Evolutionary conservation across 2,888 invertebrate genomes (phyloP).

Genomic region (Fragum whitleyi): DNA sequence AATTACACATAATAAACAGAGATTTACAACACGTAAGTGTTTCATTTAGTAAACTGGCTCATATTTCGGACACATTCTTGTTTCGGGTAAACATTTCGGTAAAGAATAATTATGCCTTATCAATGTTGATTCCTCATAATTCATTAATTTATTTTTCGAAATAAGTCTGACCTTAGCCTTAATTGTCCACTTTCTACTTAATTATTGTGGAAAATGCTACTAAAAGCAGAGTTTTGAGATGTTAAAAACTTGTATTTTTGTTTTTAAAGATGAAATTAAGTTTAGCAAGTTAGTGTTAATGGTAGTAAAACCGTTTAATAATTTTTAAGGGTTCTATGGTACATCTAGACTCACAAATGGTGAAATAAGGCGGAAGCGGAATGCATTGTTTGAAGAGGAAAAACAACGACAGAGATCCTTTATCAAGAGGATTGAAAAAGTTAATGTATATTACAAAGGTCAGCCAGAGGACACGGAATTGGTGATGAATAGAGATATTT

Average conservation of each 20-base stretch:
- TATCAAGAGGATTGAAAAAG: constrained; percentile 95
- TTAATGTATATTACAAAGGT: constrained; percentile 93
- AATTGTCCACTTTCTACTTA: too few species aligned
- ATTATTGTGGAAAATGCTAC: too few species aligned
- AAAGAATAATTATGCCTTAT: too few species aligned
- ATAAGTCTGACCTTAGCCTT: too few species aligned
- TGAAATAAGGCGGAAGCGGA: constrained; percentile 80
- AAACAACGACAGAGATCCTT: constrained; percentile 90
- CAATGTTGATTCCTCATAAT: too few species aligned
- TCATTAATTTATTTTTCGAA: too few species aligned
- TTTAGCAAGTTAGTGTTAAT: too few species aligned
- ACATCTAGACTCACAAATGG: constrained; percentile 75
- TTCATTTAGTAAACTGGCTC: background rate
- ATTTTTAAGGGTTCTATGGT: constrained; percentile 62
- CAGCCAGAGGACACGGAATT: constrained; percentile 90
- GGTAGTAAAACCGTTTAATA: too few species aligned
- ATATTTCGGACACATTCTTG: background rate
- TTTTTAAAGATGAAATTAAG: too few species aligned
- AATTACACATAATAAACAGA: background rate
- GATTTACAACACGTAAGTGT: background rate
- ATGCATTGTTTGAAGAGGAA: constrained; percentile 90
- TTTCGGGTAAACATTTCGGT: background rate
- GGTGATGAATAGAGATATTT: constrained; percentile 95
- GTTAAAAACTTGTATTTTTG: too few species aligned
- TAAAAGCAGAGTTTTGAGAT: too few species aligned